Evolutionary conservation across 2,797 vertebrate genomes (phyloP).

Genomic region (Calcarius lapponicus): DNA sequence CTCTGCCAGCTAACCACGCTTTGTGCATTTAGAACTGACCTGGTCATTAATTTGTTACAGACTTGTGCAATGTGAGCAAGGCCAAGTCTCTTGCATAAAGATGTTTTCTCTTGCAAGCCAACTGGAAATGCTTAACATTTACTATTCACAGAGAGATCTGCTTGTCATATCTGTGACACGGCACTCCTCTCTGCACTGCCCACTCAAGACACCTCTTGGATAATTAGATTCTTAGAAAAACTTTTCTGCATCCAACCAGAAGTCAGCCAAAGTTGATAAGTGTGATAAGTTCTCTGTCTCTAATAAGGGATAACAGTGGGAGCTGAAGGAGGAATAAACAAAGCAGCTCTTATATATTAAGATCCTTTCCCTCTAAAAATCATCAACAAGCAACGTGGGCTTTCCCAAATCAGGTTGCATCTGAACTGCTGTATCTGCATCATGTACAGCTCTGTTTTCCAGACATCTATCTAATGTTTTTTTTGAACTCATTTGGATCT

Average conservation of each 20-base stretch:
- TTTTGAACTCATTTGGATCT: conserved; percentile 40
- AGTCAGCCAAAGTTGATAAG: neutral
- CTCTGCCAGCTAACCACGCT: conserved; percentile 3
- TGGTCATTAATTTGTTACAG: conserved; percentile 64
- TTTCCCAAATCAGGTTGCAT: neutral
- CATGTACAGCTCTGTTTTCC: neutral
- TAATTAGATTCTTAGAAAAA: neutral
- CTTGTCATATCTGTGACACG: neutral
- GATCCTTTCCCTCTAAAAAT: neutral
- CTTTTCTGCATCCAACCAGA: neutral
- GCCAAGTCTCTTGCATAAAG: conserved; percentile 58
- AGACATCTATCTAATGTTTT: conserved; percentile 25
- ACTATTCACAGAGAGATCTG: neutral
- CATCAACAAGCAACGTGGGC: neutral
- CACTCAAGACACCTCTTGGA: neutral
- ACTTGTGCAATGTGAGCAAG: conserved; percentile 29
- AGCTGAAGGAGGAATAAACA: neutral
- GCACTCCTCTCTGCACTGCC: neutral
- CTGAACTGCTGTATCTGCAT: conserved; percentile 9
- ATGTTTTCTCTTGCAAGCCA: conserved; percentile 34
- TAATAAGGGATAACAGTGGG: neutral
- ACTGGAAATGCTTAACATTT: conserved; percentile 39
- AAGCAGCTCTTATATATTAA: neutral
- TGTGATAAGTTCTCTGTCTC: neutral
- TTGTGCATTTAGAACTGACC: conserved; percentile 47